Evolutionary conservation across 2,113 vertebrate genomes (phyloP), one percentile per base, ranked within the genome.

Genomic region (Phyllopteryx taeniolatus): DNA sequence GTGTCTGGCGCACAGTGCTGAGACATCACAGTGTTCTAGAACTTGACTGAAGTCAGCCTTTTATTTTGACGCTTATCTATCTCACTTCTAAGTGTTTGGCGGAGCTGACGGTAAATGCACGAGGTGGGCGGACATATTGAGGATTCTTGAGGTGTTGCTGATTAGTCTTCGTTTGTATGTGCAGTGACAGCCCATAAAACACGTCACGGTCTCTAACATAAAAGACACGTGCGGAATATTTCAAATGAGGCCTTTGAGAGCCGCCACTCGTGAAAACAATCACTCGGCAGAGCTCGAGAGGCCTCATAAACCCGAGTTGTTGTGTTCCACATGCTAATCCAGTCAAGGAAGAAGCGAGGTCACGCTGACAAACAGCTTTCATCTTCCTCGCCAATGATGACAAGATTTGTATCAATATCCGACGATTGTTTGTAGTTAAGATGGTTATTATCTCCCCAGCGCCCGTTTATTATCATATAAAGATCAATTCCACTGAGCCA

Each of bases 241-340:
- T 86, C 80, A 85, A 82, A 62, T 57, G 59, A 70, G 72, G 63
- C 59, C 68, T 83, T 60, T 49, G 73, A 81, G 78, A 77, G 74
- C 17, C 31, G 70, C 3, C 15, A 77, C 39, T 82, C 46, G 74
- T 56, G 70, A 76, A 84, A 85, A 88, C 83, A 87, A 80, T 77
- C 82, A 67, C 73, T 77, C 47, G 67, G 44, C 72, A 74, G 35
- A 35, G 80, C 82, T 72, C 60, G 54, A 80, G 70, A 64, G 71
- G 22, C 49, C 64, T 78, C 51, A 67, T 67, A 83, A 79, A 73
- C 42, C 78, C 44, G 82, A 75, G 71, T 56, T 83, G 87, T 83
- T 88, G 82, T 81, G 82, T 79, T 61, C 27, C 43, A 61, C 70
- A 89, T 85, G 82, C 83, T 88, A 87, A 90, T 91, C 65, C 85